Evolutionary conservation across 2,888 invertebrate genomes (phyloP).

Genomic region (Sympetrum striolatum): DNA sequence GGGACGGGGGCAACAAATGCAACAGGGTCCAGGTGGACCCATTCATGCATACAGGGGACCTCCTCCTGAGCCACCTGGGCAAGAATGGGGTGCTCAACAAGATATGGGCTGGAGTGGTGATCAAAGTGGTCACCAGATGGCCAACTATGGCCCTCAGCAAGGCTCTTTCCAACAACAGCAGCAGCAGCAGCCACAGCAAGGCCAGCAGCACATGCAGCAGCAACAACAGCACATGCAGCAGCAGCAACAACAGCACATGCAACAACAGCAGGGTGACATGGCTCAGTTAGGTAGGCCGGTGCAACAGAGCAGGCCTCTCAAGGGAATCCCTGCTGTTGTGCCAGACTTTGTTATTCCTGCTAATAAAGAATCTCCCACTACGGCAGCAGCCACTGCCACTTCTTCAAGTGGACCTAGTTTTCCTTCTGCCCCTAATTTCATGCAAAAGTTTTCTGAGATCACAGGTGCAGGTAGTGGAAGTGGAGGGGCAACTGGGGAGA

Average conservation of each 20-base stretch:
- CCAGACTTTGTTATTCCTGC: constrained; percentile 56
- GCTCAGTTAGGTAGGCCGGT: constrained; percentile 5
- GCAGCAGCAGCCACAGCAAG: constrained; percentile 54
- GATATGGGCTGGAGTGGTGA: constrained; percentile 22
- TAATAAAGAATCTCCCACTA: constrained; percentile 49
- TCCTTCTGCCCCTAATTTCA: constrained; percentile 71
- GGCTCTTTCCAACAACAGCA: constrained; percentile 50
- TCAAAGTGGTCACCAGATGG: constrained; percentile 31
- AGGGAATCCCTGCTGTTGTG: constrained; percentile 64
- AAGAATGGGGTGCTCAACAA: not conserved
- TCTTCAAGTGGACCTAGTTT: constrained; percentile 49
- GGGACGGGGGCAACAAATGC: constrained; percentile 2
- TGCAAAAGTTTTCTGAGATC: constrained; percentile 90
- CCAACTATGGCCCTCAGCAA: not conserved
- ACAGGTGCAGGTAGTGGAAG: constrained; percentile 59
- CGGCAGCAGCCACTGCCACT: constrained; percentile 48
- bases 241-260: constrained; percentile 50
- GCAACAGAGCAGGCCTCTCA: constrained; percentile 55
- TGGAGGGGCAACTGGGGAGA: constrained; percentile 58
- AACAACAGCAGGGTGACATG: not conserved
- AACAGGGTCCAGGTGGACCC: not conserved
- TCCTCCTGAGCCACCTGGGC: not conserved
- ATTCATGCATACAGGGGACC: not conserved
- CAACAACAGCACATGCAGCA: constrained; percentile 55
- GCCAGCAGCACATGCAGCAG: constrained; percentile 54